Conservation (phyloP, 2,888 invertebrate species). For the Thymelicus lineola region DNA sequence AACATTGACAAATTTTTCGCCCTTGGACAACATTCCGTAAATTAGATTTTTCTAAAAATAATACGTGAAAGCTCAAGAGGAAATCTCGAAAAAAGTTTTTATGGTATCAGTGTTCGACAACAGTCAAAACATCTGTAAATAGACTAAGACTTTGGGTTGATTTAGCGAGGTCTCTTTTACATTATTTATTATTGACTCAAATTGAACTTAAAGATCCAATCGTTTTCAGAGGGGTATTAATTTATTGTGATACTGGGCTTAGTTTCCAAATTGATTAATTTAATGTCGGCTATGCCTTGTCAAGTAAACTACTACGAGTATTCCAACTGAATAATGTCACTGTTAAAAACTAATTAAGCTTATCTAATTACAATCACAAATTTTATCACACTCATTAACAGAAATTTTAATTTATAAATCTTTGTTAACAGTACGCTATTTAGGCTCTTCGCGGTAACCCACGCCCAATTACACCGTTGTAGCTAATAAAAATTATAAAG, state of each 20-base stretch:
- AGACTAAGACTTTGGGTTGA: no score
- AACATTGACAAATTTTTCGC: background rate
- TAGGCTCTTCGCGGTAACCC: slow-evolving; percentile 16
- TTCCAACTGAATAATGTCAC: slow-evolving; percentile 18
- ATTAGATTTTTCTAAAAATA: no score
- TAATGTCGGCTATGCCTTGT: no score
- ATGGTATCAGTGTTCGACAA: no score
- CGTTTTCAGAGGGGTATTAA: slow-evolving; percentile 2
- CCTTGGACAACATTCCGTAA: no score
- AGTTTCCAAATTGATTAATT: no score
- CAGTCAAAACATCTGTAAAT: no score
- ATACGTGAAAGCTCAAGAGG: no score
- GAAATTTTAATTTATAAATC: slow-evolving; percentile 17
- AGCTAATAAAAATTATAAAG: slow-evolving; percentile 60
- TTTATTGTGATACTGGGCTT: no score
- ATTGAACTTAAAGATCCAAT: background rate
- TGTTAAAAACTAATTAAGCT: slow-evolving; percentile 27
- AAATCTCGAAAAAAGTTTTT: no score
- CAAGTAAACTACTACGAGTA: no score
- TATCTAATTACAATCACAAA: slow-evolving; percentile 25
- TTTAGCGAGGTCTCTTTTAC: no score
- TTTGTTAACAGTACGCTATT: slow-evolving; percentile 12
- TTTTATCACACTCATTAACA: slow-evolving; percentile 12
- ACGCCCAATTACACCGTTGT: slow-evolving; percentile 34
- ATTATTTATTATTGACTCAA: background rate